Base-by-base conservation (phyloP, 2,797 vertebrate species). In the Lacerta viridis region DNA sequence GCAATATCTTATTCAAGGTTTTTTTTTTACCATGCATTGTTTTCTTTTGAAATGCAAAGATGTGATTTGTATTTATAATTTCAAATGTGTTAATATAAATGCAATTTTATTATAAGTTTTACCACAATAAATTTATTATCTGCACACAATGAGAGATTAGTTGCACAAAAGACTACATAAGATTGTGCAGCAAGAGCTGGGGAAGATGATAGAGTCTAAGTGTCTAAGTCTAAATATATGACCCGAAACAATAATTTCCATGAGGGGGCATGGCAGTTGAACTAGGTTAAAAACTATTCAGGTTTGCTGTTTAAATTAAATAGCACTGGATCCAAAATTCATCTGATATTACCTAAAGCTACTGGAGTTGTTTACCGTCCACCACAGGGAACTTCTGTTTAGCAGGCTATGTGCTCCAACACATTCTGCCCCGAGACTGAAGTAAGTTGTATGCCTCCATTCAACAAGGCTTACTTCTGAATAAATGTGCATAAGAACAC, bases 31-130 rank as follows among this genome's bases (percentile, higher is more conserved):
- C 39, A 20, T 20, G 27, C 39, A 50, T 71, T 72, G 33, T 72
- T 72, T 84, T 84, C 64, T 50, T 76, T 29, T 77, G 39, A 66
- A 64, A 41, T 68, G 29, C 75, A 68, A 77, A 66, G 5, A 69
- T 66, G 39, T 86, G 43, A 43, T 55, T 79, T 71, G 64, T 50
- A 79, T 64, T 86, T 83, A 79, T 86, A 86, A 86, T 86, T 50
- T 79, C 33, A 86, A 86, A 79, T 55, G 43, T 55, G 20, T 69
- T 55, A 39, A 69, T 79, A 55, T 86, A 36, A 69, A 61, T 39
- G 11, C 46, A 75, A 75, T 72, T 71, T 71, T 50, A 74, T 79
- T 69, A 79, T 46, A 78, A 50, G 15, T 33, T 71, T 71, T 33
- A n/a, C 15, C 50, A 76, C 39, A 36, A 33, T 27, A 68, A 43